phyloP scores from a whole-genome alignment of 2,113 vertebrate genomes.

The Rhodinocichla rosea region DNA sequence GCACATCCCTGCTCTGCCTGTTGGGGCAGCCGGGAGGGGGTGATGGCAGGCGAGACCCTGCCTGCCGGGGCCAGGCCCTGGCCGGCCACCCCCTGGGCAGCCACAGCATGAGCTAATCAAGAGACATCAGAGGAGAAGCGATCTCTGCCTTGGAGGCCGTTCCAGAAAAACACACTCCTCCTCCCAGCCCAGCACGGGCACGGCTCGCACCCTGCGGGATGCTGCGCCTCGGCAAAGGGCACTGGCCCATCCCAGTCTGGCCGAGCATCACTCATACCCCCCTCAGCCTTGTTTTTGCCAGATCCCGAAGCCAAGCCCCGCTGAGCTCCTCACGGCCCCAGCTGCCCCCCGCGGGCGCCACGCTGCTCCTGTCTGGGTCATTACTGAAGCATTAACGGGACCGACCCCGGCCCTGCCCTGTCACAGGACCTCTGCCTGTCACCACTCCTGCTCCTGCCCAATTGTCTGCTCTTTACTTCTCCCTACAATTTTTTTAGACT shows the following conservation, averaged over 20 bases:
- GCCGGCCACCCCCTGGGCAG: neutral
- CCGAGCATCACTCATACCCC: neutral
- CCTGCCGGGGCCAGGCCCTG: neutral
- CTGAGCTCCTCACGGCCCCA: neutral
- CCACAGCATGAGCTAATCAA: neutral
- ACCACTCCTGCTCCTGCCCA: neutral
- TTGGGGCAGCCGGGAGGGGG: neutral
- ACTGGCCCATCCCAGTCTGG: neutral
- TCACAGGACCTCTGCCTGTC: neutral
- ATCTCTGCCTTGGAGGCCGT: neutral
- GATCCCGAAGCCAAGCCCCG: neutral
- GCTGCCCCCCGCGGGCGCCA: rapidly evolving
- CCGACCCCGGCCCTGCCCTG: neutral
- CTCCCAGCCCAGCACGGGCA: neutral
- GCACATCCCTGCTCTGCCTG: rapidly evolving
- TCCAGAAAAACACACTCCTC: neutral
- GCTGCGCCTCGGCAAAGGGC: neutral
- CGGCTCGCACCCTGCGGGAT: neutral
- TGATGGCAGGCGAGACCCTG: neutral
- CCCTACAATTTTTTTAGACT: neutral
- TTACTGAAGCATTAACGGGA: rapidly evolving
- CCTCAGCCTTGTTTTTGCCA: constrained; percentile 46
- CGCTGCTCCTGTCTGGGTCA: neutral
- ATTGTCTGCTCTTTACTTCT: neutral
- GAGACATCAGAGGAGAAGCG: neutral